Percentiles rank a stretch among this genome's conserved stretches.
Evolutionary conservation across 2,888 invertebrate species (phyloP).

Genomic region (Coecobrya sp.): DNA sequence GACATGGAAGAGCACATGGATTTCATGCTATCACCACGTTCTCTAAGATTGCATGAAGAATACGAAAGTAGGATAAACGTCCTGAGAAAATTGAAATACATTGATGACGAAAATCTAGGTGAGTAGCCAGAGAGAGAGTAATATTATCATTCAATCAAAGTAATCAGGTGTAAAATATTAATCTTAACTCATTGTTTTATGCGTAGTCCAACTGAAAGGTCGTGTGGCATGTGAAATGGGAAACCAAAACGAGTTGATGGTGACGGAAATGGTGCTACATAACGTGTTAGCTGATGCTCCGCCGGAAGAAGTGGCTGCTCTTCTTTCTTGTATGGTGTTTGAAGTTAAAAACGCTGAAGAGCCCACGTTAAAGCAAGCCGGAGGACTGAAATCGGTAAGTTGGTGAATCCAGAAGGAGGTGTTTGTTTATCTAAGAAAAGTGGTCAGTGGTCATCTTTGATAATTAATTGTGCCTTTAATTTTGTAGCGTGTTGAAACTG

Average conservation of each 20-base stretch:
- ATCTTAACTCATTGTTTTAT: constrained; percentile 73
- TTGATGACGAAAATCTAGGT: constrained; percentile 92
- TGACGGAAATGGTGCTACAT: constrained; percentile 96
- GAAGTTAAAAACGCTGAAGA: constrained; percentile 92
- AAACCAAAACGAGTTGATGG: constrained; percentile 94
- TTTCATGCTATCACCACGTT: constrained; percentile 94
- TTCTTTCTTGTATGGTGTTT: constrained; percentile 97
- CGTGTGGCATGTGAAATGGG: constrained; percentile 96
- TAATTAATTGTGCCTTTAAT: background rate
- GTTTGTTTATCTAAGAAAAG: too few species aligned
- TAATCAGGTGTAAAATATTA: background rate
- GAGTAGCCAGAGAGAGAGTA: too few species aligned
- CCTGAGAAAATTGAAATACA: constrained; percentile 92
- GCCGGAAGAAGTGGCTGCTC: constrained; percentile 97
- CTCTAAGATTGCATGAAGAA: constrained; percentile 95
- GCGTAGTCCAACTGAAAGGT: constrained; percentile 93
- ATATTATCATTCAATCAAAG: constrained; percentile 5
- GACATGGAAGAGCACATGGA: constrained; percentile 92
- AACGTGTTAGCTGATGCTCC: constrained; percentile 95
- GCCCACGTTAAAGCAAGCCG: constrained; percentile 90
- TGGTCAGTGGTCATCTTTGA: too few species aligned
- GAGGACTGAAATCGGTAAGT: constrained; percentile 89
- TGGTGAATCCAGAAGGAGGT: too few species aligned
- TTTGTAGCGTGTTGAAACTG: constrained; percentile 91
- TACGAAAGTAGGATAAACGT: constrained; percentile 94